phyloP scores from a whole-genome alignment of 1,140 invertebrate species.

The Rhysida immarginata region DNA sequence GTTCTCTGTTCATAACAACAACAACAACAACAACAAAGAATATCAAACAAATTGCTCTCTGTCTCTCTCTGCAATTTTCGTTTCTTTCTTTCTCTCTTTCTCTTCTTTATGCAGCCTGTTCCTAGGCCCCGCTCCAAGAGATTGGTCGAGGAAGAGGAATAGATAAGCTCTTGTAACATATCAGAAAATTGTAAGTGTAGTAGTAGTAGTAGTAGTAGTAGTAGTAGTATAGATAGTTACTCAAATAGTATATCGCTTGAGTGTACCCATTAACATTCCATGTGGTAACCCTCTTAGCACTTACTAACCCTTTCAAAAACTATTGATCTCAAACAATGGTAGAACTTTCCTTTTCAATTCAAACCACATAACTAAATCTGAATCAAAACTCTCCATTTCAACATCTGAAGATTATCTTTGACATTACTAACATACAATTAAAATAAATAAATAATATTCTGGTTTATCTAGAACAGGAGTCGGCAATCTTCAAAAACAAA shows the following conservation, averaged over 20 bases:
- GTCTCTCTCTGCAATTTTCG: neutral
- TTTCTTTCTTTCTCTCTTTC: neutral
- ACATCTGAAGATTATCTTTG: no score
- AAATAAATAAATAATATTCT: no score
- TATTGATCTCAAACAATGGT: neutral
- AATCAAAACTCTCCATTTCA: no score
- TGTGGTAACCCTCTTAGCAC: neutral
- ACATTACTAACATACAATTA: no score
- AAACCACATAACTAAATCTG: no score
- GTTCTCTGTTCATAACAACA: neutral
- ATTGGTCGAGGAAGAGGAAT: neutral
- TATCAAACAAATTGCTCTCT: no score
- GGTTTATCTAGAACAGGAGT: no score
- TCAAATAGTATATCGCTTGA: neutral
- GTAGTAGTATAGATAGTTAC: no score
- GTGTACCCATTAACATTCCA: neutral
- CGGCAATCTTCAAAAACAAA: no score
- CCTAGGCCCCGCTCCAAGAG: neutral
- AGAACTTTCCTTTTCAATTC: neutral
- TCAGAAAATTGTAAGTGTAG: neutral
- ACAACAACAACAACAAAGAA: neutral
- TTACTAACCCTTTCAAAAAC: neutral
- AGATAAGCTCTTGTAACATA: neutral
- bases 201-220: no score
- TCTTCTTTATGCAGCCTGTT: constrained; percentile 3